phyloP scores from a whole-genome alignment of 2,888 invertebrate species.

The Argyresthia albistria region DNA sequence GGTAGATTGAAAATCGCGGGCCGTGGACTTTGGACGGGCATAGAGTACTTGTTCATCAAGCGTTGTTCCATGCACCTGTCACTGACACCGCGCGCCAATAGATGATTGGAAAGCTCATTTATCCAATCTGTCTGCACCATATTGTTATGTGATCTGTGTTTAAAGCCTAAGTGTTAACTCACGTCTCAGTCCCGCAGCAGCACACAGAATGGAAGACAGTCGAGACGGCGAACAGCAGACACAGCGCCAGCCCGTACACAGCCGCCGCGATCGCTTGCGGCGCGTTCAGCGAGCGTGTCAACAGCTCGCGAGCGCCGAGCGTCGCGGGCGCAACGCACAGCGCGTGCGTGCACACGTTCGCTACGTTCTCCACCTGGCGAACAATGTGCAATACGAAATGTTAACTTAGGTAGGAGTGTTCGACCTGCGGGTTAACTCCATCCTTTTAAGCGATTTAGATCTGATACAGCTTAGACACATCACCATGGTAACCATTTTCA shows the following conservation, averaged over 20 bases:
- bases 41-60: too few species aligned
- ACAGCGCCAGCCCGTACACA: slow-evolving; percentile 88
- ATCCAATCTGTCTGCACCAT: too few species aligned
- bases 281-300: slow-evolving; percentile 80
- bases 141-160: too few species aligned
- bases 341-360: slow-evolving; percentile 93
- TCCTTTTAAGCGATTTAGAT: too few species aligned
- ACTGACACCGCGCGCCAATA: too few species aligned
- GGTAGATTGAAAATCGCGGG: too few species aligned
- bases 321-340: slow-evolving; percentile 90
- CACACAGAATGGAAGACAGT: slow-evolving; percentile 93
- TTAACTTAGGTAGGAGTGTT: background rate
- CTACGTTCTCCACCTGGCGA: slow-evolving; percentile 85
- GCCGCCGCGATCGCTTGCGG: slow-evolving; percentile 86
- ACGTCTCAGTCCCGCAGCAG: slow-evolving; percentile 74
- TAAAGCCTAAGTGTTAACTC: slow-evolving; percentile 20
- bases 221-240: slow-evolving; percentile 89
- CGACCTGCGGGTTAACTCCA: too few species aligned
- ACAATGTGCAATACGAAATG: background rate
- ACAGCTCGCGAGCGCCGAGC: slow-evolving; percentile 81
- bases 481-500: too few species aligned
- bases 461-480: too few species aligned
- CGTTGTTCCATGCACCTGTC: too few species aligned
- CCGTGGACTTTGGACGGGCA: too few species aligned
- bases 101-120: too few species aligned